These are phyloP conservation scores for Dicentrarchus labrax DNA, from an alignment of 2,113 vertebrate species.

Conservation along the genomic window DNA sequence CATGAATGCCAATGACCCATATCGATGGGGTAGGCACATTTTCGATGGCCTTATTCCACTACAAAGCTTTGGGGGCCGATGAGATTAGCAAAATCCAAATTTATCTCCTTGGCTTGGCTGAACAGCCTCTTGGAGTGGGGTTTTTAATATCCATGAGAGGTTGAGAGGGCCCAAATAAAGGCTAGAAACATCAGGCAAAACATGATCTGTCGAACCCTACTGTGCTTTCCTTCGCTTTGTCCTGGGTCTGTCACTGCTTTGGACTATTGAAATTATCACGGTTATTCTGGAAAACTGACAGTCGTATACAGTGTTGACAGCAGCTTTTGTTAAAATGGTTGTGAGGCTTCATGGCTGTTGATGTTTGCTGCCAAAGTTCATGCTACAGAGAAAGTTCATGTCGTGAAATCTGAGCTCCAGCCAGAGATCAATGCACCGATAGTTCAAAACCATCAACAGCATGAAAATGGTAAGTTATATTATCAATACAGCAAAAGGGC, in stretches of 20 bases:
- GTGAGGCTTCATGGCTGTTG: neutral
- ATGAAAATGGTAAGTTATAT: neutral
- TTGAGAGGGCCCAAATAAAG: constrained; percentile 14
- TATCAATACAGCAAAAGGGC: neutral
- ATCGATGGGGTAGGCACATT: constrained; percentile 30
- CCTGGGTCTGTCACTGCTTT: neutral
- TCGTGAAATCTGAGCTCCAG: neutral
- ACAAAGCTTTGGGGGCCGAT: constrained; percentile 49
- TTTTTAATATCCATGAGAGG: constrained; percentile 44
- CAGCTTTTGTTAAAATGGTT: neutral
- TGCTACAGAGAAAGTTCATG: neutral
- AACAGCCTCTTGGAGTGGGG: constrained; percentile 40
- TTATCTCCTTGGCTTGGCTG: constrained; percentile 47
- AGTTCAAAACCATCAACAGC: neutral
- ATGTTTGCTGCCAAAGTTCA: constrained; percentile 5
- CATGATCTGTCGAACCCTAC: neutral
- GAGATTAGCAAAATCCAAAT: constrained; percentile 71
- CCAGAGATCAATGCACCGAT: neutral
- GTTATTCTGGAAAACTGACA: neutral
- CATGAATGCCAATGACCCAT: constrained; percentile 51
- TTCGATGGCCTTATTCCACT: constrained; percentile 63
- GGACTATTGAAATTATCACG: neutral
- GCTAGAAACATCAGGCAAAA: neutral
- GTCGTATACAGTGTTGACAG: neutral
- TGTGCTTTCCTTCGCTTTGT: neutral